phyloP scores from a whole-genome alignment of 2,797 vertebrate species.

The Gymnocypris eckloni region DNA sequence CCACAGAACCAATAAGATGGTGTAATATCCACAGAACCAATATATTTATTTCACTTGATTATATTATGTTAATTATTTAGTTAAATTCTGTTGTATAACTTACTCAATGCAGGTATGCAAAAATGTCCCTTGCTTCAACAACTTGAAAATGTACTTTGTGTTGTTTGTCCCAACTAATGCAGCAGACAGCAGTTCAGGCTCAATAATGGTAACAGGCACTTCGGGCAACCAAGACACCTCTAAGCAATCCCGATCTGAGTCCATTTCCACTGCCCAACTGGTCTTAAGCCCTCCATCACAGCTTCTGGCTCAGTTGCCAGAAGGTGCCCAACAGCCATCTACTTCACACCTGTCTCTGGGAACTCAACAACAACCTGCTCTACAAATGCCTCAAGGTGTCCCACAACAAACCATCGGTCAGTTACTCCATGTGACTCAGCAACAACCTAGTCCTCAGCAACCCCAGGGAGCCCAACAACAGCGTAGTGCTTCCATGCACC shows the following conservation, averaged over 20 bases:
- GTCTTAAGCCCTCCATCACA: conserved; percentile 85
- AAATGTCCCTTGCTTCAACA: not conserved
- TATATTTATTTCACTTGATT: not conserved
- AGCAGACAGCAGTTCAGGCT: conserved; percentile 89
- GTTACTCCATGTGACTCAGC: conserved; percentile 38
- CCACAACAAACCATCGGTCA: conserved; percentile 56
- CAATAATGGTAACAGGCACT: conserved; percentile 84
- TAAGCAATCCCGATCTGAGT: conserved; percentile 84
- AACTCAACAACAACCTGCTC: conserved; percentile 35
- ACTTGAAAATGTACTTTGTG: conserved; percentile 16
- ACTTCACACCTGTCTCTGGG: conserved; percentile 40
- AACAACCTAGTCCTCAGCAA: conserved; percentile 30
- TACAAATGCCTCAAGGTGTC: conserved; percentile 58
- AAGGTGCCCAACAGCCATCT: conserved; percentile 26
- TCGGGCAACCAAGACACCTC: conserved; percentile 86
- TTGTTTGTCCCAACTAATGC: conserved; percentile 48
- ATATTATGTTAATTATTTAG: not conserved
- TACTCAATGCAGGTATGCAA: not conserved
- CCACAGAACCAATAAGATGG: not conserved
- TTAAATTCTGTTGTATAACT: conserved; percentile 53
- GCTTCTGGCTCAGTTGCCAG: conserved; percentile 55
- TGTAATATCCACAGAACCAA: not conserved
- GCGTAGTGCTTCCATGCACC: conserved; percentile 29
- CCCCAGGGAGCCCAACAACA: conserved; percentile 47
- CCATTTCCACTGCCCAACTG: conserved; percentile 76